These are phyloP conservation scores for Gyrodactylus bullatarudis DNA, from an alignment of 1,140 invertebrate species.

Conservation along the genomic window DNA sequence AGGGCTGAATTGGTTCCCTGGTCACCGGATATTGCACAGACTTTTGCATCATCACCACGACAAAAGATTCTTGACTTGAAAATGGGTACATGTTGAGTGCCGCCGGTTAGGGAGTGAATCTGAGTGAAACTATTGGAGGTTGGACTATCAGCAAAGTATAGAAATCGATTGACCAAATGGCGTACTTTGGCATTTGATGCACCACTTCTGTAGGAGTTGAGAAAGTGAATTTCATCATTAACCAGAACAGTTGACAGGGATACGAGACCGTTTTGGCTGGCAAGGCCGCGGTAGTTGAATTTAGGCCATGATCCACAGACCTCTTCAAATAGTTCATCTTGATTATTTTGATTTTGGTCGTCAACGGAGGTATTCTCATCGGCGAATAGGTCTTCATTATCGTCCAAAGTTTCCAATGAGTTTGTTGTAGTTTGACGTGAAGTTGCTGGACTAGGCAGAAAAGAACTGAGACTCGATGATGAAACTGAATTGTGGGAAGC, in stretches of 20 bases:
- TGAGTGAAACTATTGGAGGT: neutral
- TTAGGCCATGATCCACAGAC: neutral
- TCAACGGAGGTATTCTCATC: neutral
- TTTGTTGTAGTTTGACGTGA: too few relatives aligned
- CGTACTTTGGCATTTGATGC: neutral
- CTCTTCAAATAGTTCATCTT: neutral
- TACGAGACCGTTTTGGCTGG: neutral
- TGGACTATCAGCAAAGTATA: neutral
- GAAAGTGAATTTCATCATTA: neutral
- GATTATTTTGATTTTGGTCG: neutral
- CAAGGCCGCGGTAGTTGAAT: neutral
- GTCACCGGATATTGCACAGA: neutral
- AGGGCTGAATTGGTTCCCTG: neutral
- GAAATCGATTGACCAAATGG: neutral
- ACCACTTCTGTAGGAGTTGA: neutral
- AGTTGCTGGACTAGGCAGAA: neutral
- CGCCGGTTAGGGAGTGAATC: neutral
- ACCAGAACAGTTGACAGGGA: neutral
- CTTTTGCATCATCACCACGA: neutral
- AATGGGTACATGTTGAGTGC: neutral
- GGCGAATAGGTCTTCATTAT: neutral
- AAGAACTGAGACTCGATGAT: too few relatives aligned
- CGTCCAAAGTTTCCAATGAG: neutral
- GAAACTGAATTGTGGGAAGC: too few relatives aligned
- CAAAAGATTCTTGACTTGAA: neutral